Percentiles rank a stretch among this genome's conserved stretches.
phyloP scores from a whole-genome alignment of 2,113 vertebrate species.

The Genyomyrus donnyi region DNA sequence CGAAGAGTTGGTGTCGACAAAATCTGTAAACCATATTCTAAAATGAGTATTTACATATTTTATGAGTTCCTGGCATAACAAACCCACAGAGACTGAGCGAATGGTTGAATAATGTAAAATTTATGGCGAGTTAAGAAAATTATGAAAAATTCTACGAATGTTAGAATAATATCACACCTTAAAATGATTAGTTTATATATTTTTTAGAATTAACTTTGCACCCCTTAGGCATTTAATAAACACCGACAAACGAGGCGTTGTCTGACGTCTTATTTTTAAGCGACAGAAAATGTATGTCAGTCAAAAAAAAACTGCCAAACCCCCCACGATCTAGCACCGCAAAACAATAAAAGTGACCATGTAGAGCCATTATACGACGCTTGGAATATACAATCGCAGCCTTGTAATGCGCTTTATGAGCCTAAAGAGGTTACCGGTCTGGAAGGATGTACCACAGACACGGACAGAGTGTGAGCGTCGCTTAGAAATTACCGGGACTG shows the following conservation, averaged over 20 bases:
- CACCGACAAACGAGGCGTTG: background rate
- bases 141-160: background rate
- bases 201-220: background rate
- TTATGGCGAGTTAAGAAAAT: background rate
- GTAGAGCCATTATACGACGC: constrained; percentile 32
- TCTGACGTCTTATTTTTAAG: constrained; percentile 46
- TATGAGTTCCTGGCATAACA: background rate
- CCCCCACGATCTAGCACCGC: constrained; percentile 43
- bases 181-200: background rate
- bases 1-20: background rate
- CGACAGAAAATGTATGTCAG: constrained; percentile 30
- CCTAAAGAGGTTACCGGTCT: constrained; percentile 37
- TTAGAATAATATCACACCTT: background rate
- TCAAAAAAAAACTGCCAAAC: constrained; percentile 28
- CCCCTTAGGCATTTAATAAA: background rate
- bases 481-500: background rate
- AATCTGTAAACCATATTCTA: background rate
- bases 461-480: background rate
- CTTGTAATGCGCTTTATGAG: constrained; percentile 4
- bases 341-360: constrained; percentile 30
- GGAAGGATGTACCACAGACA: constrained; percentile 46
- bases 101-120: background rate
- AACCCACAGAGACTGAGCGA: background rate
- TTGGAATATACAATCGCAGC: constrained; percentile 44
- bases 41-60: background rate